A percentile compares a stretch with the other conserved stretches of the same genome.
These are phyloP conservation scores for Caenorhabditis remanei DNA, from an alignment of 1,140 invertebrate genomes.

Conservation along the genomic window DNA sequence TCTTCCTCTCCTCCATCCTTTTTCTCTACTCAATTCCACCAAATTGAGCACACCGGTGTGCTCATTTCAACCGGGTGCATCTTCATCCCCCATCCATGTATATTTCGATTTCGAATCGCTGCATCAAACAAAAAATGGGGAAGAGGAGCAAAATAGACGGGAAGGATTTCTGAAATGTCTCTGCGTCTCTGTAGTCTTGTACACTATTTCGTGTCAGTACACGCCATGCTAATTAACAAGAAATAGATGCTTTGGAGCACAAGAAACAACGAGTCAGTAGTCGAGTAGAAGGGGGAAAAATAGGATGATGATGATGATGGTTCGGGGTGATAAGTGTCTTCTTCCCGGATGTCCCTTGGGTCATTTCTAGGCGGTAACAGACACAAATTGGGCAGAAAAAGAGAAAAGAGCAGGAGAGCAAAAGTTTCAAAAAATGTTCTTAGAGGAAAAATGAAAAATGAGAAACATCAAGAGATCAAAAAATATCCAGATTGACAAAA, in stretches of 20 bases:
- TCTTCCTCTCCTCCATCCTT: not conserved
- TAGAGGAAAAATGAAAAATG: not conserved
- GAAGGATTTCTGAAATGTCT: constrained; percentile 43
- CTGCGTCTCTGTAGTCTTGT: not conserved
- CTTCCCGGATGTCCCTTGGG: not conserved
- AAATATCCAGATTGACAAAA: too few species aligned
- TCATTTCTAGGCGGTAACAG: not conserved
- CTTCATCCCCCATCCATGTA: not conserved
- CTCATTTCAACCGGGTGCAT: not conserved
- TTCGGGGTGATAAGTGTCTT: not conserved
- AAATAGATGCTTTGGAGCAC: not conserved
- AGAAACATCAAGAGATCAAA: too few species aligned
- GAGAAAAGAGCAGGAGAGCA: not conserved
- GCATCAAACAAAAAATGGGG: not conserved
- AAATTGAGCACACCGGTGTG: constrained; percentile 36
- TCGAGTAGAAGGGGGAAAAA: not conserved
- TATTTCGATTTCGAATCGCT: not conserved
- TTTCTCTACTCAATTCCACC: not conserved
- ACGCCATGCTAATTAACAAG: constrained; percentile 24
- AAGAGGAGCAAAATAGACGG: not conserved
- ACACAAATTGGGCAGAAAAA: too few species aligned
- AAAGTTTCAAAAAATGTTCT: not conserved
- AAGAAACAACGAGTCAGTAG: not conserved
- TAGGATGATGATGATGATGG: constrained; percentile 9
- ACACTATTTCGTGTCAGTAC: not conserved